These are phyloP conservation scores for Samia ricini DNA, from an alignment of 1,140 invertebrate genomes.

Conservation along the genomic window DNA sequence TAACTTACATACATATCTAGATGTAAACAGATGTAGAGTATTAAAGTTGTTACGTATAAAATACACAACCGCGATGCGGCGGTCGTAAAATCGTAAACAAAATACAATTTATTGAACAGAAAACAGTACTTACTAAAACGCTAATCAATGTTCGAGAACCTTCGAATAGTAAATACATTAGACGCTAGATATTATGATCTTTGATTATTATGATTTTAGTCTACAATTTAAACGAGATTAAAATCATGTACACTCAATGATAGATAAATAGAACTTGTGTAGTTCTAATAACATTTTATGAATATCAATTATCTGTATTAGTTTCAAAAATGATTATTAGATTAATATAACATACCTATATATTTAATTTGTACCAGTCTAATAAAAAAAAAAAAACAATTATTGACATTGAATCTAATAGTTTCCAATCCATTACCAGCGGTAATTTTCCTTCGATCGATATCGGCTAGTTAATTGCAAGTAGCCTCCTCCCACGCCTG, in stretches of 20 bases:
- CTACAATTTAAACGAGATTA: not conserved
- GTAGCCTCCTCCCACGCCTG: not conserved
- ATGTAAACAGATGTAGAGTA: slow-evolving; percentile 2
- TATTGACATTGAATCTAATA: no score
- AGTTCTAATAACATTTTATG: no score
- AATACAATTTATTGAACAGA: not conserved
- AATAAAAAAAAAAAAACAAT: no score
- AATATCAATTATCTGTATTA: no score
- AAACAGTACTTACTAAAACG: not conserved
- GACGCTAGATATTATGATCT: no score
- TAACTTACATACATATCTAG: slow-evolving; percentile 4
- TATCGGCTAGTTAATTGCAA: not conserved
- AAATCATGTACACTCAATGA: no score
- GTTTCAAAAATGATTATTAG: no score
- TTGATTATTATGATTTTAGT: not conserved
- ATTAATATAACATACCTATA: no score
- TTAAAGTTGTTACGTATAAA: not conserved
- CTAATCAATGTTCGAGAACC: no score
- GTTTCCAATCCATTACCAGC: not conserved
- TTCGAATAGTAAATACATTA: not conserved
- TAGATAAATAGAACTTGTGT: no score
- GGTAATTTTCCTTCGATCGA: not conserved
- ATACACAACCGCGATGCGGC: not conserved
- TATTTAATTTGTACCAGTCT: no score
- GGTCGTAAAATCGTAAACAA: not conserved